These are phyloP conservation scores for Procavia capensis DNA, from an alignment of 2,113 vertebrate species.

Conservation along the genomic window DNA sequence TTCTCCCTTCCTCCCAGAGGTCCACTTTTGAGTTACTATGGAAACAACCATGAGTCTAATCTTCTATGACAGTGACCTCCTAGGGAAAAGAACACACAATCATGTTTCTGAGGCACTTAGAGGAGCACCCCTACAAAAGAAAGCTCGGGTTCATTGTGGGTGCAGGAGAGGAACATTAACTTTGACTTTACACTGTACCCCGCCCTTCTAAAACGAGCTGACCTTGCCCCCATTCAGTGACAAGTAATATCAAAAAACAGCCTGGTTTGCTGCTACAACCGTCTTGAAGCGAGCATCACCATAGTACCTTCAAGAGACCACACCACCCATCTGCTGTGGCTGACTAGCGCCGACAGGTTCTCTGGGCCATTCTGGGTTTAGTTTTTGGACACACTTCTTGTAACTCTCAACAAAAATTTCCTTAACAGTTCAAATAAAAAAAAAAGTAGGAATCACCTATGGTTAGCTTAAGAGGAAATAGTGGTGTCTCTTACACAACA, in stretches of 20 bases:
- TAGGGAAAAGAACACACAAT: neutral
- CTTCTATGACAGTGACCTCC: neutral
- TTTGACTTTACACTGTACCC: neutral
- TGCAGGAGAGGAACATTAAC: neutral
- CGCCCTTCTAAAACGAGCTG: conserved; percentile 11
- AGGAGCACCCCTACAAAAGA: neutral
- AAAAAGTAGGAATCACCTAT: neutral
- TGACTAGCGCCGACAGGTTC: neutral
- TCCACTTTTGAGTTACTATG: neutral
- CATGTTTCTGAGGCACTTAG: neutral
- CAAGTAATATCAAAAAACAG: neutral
- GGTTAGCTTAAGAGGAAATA: conserved; percentile 66
- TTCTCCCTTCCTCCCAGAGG: neutral
- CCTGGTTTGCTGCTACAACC: neutral
- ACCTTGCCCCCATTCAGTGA: neutral
- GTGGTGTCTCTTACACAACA: conserved; percentile 46
- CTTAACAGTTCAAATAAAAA: conserved; percentile 59
- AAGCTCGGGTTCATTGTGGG: neutral
- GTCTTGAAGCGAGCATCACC: neutral
- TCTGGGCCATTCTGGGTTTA: neutral
- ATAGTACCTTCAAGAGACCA: neutral
- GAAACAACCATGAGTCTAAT: neutral
- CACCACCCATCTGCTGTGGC: neutral
- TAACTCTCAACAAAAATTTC: conserved; percentile 49
- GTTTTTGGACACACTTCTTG: neutral